Evolutionary conservation across 2,888 invertebrate species (phyloP).

Genomic region (Megaustenia siamemsis): DNA sequence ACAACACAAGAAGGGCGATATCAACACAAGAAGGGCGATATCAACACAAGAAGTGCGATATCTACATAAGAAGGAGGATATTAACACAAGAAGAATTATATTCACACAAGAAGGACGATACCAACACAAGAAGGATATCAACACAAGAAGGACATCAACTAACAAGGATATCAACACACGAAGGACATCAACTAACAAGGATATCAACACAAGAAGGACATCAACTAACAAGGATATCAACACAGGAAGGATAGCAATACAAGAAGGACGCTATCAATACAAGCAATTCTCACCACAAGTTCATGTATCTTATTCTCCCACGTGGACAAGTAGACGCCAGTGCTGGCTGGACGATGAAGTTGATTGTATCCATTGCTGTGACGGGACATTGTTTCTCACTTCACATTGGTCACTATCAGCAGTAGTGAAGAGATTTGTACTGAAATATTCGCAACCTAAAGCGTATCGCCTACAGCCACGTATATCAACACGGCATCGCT

Average conservation of each 20-base stretch:
- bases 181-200: not conserved
- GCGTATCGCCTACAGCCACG: too few relatives aligned
- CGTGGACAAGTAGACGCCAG: conserved; percentile 68
- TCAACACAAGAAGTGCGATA: not conserved
- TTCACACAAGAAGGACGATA: not conserved
- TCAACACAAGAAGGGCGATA: not conserved
- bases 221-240: not conserved
- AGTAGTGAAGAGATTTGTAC: too few relatives aligned
- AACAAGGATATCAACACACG: not conserved
- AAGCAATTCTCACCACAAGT: conserved; percentile 71
- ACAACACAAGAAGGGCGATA: not conserved
- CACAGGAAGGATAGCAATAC: not conserved
- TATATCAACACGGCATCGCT: too few relatives aligned
- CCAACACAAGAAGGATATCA: not conserved
- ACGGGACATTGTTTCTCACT: conserved; percentile 43
- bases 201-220: not conserved
- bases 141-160: not conserved
- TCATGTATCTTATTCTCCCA: conserved; percentile 74
- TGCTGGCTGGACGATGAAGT: conserved; percentile 68
- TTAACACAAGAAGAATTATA: not conserved
- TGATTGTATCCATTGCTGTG: conserved; percentile 33
- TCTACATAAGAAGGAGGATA: not conserved
- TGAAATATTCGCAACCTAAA: too few relatives aligned
- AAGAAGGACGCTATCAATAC: not conserved
- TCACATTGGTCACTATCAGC: too few relatives aligned